Percentiles rank a stretch among this genome's conserved stretches.
phyloP scores from a whole-genome alignment of 2,797 vertebrate genomes.

The Mionectes olivaceus region DNA sequence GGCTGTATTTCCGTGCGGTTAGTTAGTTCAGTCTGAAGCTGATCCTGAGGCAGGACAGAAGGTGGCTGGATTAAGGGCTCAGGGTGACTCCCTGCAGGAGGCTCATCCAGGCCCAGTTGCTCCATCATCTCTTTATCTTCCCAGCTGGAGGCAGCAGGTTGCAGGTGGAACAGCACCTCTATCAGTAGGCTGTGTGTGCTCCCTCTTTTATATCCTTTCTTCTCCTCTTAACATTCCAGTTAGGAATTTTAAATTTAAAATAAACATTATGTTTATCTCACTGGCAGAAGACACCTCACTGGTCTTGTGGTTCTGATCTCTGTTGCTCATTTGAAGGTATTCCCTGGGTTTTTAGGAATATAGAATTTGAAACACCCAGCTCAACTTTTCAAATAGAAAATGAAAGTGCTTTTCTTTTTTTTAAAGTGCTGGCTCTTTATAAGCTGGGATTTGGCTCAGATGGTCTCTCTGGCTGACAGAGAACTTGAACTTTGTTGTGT shows the following conservation, averaged over 20 bases:
- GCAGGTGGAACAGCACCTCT: background rate
- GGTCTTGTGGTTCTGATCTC: background rate
- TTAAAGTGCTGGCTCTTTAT: background rate
- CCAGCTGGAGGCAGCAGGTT: background rate
- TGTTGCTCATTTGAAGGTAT: background rate
- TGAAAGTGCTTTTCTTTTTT: accelerated
- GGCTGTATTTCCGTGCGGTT: background rate
- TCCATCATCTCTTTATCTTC: background rate
- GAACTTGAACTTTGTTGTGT: background rate
- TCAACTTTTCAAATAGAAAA: background rate
- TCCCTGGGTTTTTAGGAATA: background rate
- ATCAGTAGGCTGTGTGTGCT: background rate
- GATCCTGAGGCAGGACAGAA: background rate
- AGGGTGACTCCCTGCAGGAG: background rate
- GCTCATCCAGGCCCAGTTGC: background rate
- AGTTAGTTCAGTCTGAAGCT: background rate
- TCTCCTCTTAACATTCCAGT: background rate
- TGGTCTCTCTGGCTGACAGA: background rate
- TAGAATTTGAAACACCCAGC: background rate
- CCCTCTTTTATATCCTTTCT: background rate
- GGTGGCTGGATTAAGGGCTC: background rate
- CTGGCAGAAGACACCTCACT: background rate
- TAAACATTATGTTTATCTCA: background rate
- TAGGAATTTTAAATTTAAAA: background rate
- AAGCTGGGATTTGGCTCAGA: accelerated